phyloP scores from a whole-genome alignment of 2,113 vertebrate genomes.

The Ciconia boyciana region DNA sequence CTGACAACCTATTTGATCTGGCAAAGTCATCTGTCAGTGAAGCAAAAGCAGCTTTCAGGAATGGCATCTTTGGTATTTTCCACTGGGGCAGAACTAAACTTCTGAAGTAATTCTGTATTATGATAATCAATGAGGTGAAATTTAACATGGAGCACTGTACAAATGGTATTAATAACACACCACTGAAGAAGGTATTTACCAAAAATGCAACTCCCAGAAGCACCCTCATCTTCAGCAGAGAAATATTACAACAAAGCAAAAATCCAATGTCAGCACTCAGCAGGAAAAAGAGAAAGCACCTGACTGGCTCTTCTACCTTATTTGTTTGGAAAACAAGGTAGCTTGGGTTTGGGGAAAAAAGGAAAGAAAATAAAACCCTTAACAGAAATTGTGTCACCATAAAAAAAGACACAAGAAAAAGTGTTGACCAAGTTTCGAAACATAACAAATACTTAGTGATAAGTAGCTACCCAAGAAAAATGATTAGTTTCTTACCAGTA shows the following conservation, averaged over 20 bases:
- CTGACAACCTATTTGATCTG: conserved; percentile 6
- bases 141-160: neutral
- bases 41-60: conserved; percentile 37
- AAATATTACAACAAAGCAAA: neutral
- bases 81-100: neutral
- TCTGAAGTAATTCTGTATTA: conserved; percentile 10
- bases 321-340: neutral
- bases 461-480: neutral
- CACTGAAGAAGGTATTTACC: conserved; percentile 1
- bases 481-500: neutral
- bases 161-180: neutral
- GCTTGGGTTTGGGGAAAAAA: neutral
- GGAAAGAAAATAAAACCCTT: neutral
- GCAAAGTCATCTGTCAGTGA: conserved; percentile 15
- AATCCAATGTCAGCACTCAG: neutral
- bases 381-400: neutral
- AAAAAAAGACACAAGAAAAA: neutral
- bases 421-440: neutral
- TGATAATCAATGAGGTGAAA: conserved; percentile 41
- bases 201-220: neutral
- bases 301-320: neutral
- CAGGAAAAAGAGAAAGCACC: neutral
- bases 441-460: neutral
- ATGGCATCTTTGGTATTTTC: conserved; percentile 62
- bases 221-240: neutral